Base-by-base conservation (phyloP, 1,140 invertebrate genomes). In the Semibalanus balanoides region DNA sequence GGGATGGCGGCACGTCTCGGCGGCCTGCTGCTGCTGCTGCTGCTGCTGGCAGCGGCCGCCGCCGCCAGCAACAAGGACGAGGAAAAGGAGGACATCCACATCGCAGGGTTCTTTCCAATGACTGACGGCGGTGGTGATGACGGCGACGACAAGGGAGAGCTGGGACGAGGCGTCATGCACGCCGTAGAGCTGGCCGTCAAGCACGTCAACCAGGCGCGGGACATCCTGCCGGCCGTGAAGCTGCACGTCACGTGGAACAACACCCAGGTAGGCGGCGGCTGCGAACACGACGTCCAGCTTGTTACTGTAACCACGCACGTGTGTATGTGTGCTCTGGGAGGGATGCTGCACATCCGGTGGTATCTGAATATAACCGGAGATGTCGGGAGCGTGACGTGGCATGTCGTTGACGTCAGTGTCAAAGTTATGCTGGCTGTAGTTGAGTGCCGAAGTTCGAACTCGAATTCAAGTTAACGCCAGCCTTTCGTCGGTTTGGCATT, bases 181-280 rank as follows among this genome's bases (percentile, higher is more conserved):
- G 95, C 94, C 78, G 93, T 96, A 29, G 92, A 94, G 83, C 85
- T 97, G 77, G 95, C 94, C 75, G 87, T 96, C 76, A 91, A 94
- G 80, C 93, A 97, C 85, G 94, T 97, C 82, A 97, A 97, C 84
- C 91, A 94, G 80, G 92, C 93, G 82, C 90, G 91, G 35, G 87
- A 87, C 31, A 89, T 96, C 72, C 86, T 96, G 22, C 87, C 90
- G 74, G 93, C 94, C 83, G 95, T 96, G 84, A 87, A 92, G 43
- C 88, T 97, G 73, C 93, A 94, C 82, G 94, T 96, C 88, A 93
- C 92, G 89, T 95, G 92, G 92, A 96, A 96, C 83, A 93, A 97
- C 81, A 97, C 94, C 3, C 90, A 94, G 91, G 95, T 96, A 83
- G 86, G 85, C 80, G 29, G 51, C 28, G 71, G 9, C 71, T 7